Evolutionary conservation across 2,888 invertebrate genomes (phyloP).

Genomic region (Eupeodes luniger): DNA sequence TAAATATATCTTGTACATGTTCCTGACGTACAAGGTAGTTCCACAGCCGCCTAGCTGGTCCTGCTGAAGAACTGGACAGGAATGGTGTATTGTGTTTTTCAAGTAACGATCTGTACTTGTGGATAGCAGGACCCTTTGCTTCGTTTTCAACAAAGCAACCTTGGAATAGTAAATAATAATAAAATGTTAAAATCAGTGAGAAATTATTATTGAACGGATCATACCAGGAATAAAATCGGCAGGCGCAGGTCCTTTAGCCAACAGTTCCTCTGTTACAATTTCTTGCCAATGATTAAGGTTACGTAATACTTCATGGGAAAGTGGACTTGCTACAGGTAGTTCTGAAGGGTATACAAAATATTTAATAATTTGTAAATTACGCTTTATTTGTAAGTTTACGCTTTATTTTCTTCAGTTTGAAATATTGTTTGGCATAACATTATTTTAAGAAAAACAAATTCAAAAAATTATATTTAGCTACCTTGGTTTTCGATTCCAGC

Average conservation of each 20-base stretch:
- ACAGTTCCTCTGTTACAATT: slow-evolving; percentile 90
- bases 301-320: slow-evolving; percentile 94
- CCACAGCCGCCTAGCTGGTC: slow-evolving; percentile 94
- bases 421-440: not conserved
- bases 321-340: slow-evolving; percentile 96
- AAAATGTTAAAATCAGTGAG: not conserved
- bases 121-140: slow-evolving; percentile 92
- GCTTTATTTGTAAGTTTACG: no score
- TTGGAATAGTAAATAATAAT: slow-evolving; percentile 48
- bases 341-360: slow-evolving; percentile 86
- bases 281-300: slow-evolving; percentile 96
- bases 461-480: slow-evolving; percentile 80
- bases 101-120: slow-evolving; percentile 95
- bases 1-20: slow-evolving; percentile 96
- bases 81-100: slow-evolving; percentile 98
- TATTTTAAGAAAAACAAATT: not conserved
- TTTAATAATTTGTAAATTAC: no score
- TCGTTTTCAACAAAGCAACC: slow-evolving; percentile 93
- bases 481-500: slow-evolving; percentile 96
- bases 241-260: slow-evolving; percentile 91
- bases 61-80: slow-evolving; percentile 89
- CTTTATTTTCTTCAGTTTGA: no score
- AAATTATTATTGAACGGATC: not conserved
- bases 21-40: slow-evolving; percentile 96
- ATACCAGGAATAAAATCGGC: slow-evolving; percentile 91